Conservation (phyloP, 1,140 invertebrate genomes). For the Gryllus bimaculatus region DNA sequence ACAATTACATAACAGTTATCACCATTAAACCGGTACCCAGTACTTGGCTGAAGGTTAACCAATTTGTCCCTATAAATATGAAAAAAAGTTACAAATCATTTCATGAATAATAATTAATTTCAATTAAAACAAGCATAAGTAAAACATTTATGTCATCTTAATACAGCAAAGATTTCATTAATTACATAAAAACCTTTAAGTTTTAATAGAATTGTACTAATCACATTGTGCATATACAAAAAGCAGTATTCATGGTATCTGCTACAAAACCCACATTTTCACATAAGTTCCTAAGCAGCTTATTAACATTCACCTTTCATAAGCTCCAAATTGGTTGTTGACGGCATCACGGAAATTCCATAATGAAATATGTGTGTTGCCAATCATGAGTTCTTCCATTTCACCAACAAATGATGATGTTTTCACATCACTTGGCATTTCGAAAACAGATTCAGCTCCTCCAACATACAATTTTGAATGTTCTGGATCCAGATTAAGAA, state of each 20-base stretch:
- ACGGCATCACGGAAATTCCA: conserved; percentile 87
- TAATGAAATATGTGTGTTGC: conserved; percentile 77
- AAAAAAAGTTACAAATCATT: too few relatives aligned
- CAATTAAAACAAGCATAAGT: too few relatives aligned
- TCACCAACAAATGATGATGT: conserved; percentile 74
- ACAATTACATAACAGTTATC: conserved; percentile 74
- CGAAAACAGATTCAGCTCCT: conserved; percentile 63
- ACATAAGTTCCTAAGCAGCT: too few relatives aligned
- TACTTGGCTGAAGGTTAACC: conserved; percentile 47
- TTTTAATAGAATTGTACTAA: too few relatives aligned
- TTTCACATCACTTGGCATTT: conserved; percentile 55
- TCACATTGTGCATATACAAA: too few relatives aligned
- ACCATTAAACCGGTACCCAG: conserved; percentile 77
- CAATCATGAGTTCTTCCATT: conserved; percentile 84
- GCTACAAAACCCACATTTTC: too few relatives aligned
- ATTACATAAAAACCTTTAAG: too few relatives aligned
- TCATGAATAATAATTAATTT: too few relatives aligned
- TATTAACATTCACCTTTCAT: conserved; percentile 47
- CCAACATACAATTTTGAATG: conserved; percentile 85
- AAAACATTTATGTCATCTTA: too few relatives aligned
- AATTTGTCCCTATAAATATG: conserved; percentile 46
- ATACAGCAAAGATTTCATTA: too few relatives aligned
- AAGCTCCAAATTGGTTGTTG: conserved; percentile 62
- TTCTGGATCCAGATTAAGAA: conserved; percentile 78
- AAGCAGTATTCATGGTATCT: too few relatives aligned